Evolutionary conservation across 64 coral and sea anemone species (phyloP).

Genomic region (Pachyseris speciosa): DNA sequence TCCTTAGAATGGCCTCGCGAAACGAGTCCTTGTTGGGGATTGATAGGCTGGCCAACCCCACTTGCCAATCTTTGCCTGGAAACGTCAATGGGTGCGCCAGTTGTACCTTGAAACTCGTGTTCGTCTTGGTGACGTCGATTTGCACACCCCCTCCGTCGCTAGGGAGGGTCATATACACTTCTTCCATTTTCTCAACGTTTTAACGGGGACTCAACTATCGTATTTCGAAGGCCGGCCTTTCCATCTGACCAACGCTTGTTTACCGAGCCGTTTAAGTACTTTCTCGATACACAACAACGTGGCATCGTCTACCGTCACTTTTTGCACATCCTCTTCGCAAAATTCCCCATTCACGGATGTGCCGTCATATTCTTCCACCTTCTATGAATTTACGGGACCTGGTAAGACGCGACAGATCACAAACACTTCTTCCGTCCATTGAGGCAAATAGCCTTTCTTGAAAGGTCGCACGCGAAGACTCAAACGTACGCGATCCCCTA

Average conservation of each 20-base stretch:
- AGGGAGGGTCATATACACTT: no score
- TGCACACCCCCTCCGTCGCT: no score
- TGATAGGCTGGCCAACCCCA: conserved; percentile 6
- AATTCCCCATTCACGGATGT: not conserved
- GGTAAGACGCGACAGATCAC: not conserved
- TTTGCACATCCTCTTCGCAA: not conserved
- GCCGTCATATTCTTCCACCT: not conserved
- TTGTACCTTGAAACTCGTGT: no score
- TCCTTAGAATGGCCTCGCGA: no score
- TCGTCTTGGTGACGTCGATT: no score
- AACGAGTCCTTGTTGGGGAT: no score
- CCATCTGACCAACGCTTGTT: conserved; percentile 54
- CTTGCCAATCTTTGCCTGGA: conserved; percentile 32
- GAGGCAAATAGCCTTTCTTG: not conserved
- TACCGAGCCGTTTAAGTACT: no score
- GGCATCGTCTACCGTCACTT: not conserved
- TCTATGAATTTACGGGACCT: not conserved
- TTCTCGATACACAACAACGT: no score
- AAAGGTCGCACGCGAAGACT: not conserved
- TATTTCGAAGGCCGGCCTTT: conserved; percentile 27
- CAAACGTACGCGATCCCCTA: conserved; percentile 38
- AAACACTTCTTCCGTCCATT: conserved; percentile 16
- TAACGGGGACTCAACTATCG: no score
- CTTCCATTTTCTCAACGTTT: no score
- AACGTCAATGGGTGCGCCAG: no score